phyloP scores from a whole-genome alignment of 1,140 invertebrate genomes.

The Pseudachorutes palmiensis region DNA sequence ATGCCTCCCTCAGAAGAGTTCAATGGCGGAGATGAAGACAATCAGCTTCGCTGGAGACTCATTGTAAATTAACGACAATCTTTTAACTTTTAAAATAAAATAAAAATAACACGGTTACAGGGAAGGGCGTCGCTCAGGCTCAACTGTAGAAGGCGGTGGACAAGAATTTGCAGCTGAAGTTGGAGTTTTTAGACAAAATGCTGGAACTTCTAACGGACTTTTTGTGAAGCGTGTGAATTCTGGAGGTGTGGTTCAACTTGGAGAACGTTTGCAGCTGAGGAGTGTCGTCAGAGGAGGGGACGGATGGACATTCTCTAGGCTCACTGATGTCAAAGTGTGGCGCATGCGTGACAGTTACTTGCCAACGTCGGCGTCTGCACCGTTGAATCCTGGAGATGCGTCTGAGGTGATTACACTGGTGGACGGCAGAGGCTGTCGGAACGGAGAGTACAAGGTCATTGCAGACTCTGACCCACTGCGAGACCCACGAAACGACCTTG shows the following conservation, averaged over 20 bases:
- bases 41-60: conserved; percentile 36
- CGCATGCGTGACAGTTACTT: conserved; percentile 31
- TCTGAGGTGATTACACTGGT: conserved; percentile 38
- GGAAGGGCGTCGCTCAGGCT: conserved; percentile 28
- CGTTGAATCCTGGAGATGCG: conserved; percentile 35
- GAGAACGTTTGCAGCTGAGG: conserved; percentile 33
- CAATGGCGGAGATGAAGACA: conserved; percentile 27
- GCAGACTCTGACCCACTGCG: conserved; percentile 28
- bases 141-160: conserved; percentile 34
- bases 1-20: conserved; percentile 32
- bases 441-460: conserved; percentile 33
- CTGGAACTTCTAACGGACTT: conserved; percentile 33
- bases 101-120: conserved; percentile 11
- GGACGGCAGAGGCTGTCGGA: conserved; percentile 31
- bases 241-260: conserved; percentile 35
- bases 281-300: conserved; percentile 35
- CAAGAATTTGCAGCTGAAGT: conserved; percentile 38
- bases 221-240: conserved; percentile 34
- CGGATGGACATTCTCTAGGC: conserved; percentile 32
- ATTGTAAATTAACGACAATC: conserved; percentile 23
- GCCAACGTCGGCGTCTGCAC: conserved; percentile 17
- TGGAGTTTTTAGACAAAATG: conserved; percentile 36
- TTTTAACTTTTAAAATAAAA: background rate
- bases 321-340: conserved; percentile 38
- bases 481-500: conserved; percentile 35